A percentile compares a stretch with the other conserved stretches of the same genome.
Conservation (phyloP, 2,797 vertebrate species). For the Corythornis leucogaster region DNA sequence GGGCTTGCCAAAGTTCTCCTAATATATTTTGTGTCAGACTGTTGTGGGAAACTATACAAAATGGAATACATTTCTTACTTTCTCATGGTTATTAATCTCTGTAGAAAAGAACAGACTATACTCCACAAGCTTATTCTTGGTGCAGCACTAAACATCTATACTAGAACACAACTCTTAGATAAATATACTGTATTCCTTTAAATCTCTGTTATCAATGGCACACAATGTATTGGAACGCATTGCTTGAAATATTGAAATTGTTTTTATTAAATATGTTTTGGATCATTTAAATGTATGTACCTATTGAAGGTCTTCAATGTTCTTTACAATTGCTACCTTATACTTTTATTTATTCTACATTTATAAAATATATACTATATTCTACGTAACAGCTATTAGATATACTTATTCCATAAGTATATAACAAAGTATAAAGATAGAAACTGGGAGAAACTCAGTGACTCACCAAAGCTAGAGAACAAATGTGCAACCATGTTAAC, state of each 20-base stretch:
- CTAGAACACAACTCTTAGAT: neutral
- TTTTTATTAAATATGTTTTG: neutral
- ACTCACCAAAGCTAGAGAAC: neutral
- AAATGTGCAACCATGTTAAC: neutral
- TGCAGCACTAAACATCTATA: neutral
- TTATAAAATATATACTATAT: neutral
- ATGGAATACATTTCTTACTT: slow-evolving; percentile 21
- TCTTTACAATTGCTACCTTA: neutral
- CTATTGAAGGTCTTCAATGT: neutral
- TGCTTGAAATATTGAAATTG: neutral
- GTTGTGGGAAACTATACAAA: slow-evolving; percentile 36
- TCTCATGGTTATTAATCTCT: slow-evolving; percentile 33
- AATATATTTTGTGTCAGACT: slow-evolving; percentile 35
- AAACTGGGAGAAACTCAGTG: neutral
- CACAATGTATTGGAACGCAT: neutral
- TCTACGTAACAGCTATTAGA: neutral
- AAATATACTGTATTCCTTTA: neutral
- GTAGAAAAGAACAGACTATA: neutral
- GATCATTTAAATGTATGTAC: neutral
- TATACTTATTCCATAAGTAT: neutral
- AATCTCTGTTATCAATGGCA: neutral
- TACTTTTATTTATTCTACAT: neutral
- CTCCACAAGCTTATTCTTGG: neutral
- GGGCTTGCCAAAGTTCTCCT: slow-evolving; percentile 41
- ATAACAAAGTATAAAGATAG: neutral